These are phyloP conservation scores for Aculops lycopersici DNA, from an alignment of 1,140 invertebrate genomes.

Conservation along the genomic window DNA sequence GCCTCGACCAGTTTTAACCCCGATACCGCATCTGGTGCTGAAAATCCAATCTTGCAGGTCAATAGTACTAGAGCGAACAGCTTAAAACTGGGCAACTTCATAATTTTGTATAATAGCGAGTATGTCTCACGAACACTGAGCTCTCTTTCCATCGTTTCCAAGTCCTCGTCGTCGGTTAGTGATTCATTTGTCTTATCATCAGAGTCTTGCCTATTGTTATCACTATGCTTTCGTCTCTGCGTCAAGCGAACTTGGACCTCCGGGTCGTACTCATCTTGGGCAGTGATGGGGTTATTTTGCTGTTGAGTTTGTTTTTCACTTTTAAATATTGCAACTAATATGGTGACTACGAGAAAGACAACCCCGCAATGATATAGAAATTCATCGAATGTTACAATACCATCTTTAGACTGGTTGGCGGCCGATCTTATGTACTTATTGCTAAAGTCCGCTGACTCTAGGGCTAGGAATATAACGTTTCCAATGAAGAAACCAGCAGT, in stretches of 20 bases:
- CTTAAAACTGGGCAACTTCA: slow-evolving; percentile 42
- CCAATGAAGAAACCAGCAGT: slow-evolving; percentile 89
- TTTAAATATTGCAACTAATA: slow-evolving; percentile 59
- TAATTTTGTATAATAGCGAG: slow-evolving; percentile 40
- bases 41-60: slow-evolving; percentile 76
- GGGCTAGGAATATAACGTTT: slow-evolving; percentile 76
- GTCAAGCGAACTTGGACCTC: background rate
- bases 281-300: background rate
- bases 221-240: background rate
- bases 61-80: slow-evolving; percentile 40
- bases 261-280: background rate
- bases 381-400: slow-evolving; percentile 41
- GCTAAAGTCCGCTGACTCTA: slow-evolving; percentile 87
- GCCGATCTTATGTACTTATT: slow-evolving; percentile 51
- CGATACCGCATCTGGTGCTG: slow-evolving; percentile 74
- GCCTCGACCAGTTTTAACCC: slow-evolving; percentile 72
- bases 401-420: slow-evolving; percentile 25
- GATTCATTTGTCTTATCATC: no score
- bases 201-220: background rate
- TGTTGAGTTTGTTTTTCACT: slow-evolving; percentile 27
- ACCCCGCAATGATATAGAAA: slow-evolving; percentile 87
- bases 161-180: slow-evolving; percentile 11
- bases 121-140: slow-evolving; percentile 45
- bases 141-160: slow-evolving; percentile 20
- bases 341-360: slow-evolving; percentile 61